Evolutionary conservation across 2,888 invertebrate species (phyloP).

Genomic region (Neoscelio sp.): DNA sequence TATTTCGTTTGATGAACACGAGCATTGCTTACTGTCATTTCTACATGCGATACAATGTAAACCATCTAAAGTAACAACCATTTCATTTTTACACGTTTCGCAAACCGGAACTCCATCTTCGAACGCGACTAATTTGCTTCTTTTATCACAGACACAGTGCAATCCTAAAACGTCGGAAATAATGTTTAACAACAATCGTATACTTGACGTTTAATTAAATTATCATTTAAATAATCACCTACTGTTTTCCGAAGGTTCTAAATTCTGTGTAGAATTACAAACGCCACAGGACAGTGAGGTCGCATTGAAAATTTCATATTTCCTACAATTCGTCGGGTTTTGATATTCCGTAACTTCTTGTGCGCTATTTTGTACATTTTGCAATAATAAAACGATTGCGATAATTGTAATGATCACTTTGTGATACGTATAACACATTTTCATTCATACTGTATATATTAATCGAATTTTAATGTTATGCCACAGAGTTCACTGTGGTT

Average conservation of each 20-base stretch:
- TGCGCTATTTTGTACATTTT: constrained; percentile 52
- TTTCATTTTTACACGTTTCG: constrained; percentile 75
- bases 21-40: constrained; percentile 69
- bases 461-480: no score
- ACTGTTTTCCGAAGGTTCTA: constrained; percentile 81
- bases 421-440: constrained; percentile 15
- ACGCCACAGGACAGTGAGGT: constrained; percentile 83
- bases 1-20: constrained; percentile 77
- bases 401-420: constrained; percentile 1
- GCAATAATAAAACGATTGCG: constrained; percentile 9
- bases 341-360: constrained; percentile 69
- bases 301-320: constrained; percentile 84
- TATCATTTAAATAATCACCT: constrained; percentile 68
- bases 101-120: constrained; percentile 77
- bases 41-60: constrained; percentile 79
- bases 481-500: no score
- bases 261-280: constrained; percentile 82
- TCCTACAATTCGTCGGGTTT: constrained; percentile 80
- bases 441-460: constrained; percentile 19
- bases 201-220: constrained; percentile 13
- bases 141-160: constrained; percentile 83
- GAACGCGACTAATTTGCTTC: constrained; percentile 76
- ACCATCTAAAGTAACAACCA: constrained; percentile 79
- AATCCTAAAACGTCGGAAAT: constrained; percentile 79
- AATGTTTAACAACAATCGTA: neutral